A percentile compares a stretch with the other conserved stretches of the same genome.
These are phyloP conservation scores for Neosilurus mollespiculum DNA, from an alignment of 2,797 vertebrate genomes.

Conservation along the genomic window DNA sequence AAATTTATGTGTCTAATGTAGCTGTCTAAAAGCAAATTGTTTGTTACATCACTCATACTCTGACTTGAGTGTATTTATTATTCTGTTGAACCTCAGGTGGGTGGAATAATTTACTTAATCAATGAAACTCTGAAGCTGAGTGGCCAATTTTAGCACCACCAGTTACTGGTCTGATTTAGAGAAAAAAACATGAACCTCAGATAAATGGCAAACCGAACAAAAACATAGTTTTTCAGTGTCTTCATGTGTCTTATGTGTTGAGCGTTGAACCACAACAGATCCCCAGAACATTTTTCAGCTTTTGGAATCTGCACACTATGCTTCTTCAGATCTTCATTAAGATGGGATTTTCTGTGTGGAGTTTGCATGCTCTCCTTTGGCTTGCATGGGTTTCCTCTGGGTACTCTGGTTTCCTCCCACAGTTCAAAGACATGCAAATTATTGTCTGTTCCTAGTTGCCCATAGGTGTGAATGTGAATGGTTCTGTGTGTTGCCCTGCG, in stretches of 20 bases:
- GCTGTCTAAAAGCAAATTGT: slow-evolving; percentile 1
- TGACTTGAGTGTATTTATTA: slow-evolving; percentile 34
- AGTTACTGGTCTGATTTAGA: neutral
- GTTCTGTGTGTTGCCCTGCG: too few relatives aligned
- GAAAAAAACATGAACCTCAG: neutral
- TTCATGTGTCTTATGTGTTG: neutral
- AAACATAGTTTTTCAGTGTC: too few relatives aligned
- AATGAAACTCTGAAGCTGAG: slow-evolving; percentile 12
- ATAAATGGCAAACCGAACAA: neutral
- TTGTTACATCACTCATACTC: slow-evolving; percentile 16
- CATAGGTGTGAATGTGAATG: too few relatives aligned
- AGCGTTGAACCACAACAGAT: neutral
- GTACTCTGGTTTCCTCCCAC: too few relatives aligned
- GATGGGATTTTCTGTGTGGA: neutral
- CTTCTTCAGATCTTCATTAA: neutral
- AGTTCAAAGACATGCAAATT: too few relatives aligned
- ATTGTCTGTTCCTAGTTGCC: too few relatives aligned
- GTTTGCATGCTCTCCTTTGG: too few relatives aligned
- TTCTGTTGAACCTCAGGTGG: slow-evolving; percentile 9
- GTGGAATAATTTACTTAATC: slow-evolving; percentile 21
- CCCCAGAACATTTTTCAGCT: neutral
- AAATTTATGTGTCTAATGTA: slow-evolving; percentile 33
- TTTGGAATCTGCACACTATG: neutral
- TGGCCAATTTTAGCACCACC: neutral
- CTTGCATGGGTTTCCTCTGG: too few relatives aligned